Evolutionary conservation across 2,113 vertebrate genomes (phyloP), one percentile per base, ranked within the genome.

Genomic region (Suncus etruscus): DNA sequence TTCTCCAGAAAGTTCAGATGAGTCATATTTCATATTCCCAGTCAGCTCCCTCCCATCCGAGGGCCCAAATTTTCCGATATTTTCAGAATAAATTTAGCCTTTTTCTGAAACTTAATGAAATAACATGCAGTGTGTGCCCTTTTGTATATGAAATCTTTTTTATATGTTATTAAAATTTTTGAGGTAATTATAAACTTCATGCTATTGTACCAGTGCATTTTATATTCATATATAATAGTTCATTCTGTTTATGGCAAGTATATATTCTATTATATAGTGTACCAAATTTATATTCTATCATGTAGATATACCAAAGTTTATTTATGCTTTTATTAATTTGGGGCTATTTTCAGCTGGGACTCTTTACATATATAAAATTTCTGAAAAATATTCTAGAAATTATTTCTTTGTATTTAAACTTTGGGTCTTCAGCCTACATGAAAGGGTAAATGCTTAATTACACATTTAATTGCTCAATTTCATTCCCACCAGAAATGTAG

Each of bases 71-170:
- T 20, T 78, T 70, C 29, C 74, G 63, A 70, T 72, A 89, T 93
- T 88, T 51, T 72, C 65, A 87, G 83, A 0, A 84, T 69, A 94
- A 79, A 66, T 87, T 89, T 85, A 74, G 83, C 25, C 39, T n/a
- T 94, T 83, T 87, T 77, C 48, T 86, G 69, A 92, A 93, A 74
- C 15, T 54, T 78, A 77, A 50, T 48, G 15, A 89, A 86, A 91
- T 78, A 83, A 39, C 24, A 72, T 9, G 61, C 4, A 83, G 65
- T 73, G 27, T 58, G 29, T 69, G 54, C n/a, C 87, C 75, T 3
- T 76, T 88, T 65, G 61, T 65, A 8, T 65, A 20, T 65, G 8
- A 65, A 6, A 14, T 54, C 51, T n/a, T 27, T 45, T 83, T 94
- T 66, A 86, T 15, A 66, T 74, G 45, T 63, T 72, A 25, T 76